phyloP scores from a whole-genome alignment of 2,113 vertebrate species.

The Tragelaphus strepsiceros region DNA sequence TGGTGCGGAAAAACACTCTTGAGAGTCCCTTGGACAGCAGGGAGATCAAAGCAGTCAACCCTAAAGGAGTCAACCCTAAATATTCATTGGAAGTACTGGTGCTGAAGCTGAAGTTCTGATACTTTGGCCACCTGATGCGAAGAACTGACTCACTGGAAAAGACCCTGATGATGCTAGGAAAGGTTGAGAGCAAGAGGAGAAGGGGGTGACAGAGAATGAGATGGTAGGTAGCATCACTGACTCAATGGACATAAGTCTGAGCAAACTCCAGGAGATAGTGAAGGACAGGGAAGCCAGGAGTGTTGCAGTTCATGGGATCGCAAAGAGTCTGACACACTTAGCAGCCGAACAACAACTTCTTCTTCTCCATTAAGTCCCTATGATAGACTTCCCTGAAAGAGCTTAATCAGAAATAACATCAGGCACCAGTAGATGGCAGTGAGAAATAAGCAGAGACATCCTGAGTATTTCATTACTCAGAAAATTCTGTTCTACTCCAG shows the following conservation, averaged over 20 bases:
- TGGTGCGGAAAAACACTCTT: background rate
- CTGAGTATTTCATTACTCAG: background rate
- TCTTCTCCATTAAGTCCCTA: background rate
- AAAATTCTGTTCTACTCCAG: background rate
- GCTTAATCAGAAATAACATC: background rate
- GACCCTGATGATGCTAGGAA: background rate
- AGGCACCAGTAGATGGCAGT: constrained; percentile 67
- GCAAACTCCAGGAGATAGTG: background rate
- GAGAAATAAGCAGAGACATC: constrained; percentile 17
- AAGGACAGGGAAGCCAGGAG: background rate
- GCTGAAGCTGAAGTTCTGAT: background rate
- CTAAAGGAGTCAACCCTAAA: background rate
- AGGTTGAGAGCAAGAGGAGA: background rate
- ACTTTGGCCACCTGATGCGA: background rate
- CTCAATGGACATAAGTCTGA: background rate
- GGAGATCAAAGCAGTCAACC: background rate
- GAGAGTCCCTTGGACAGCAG: background rate
- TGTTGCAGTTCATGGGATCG: background rate
- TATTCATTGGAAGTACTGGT: background rate
- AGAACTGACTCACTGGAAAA: background rate
- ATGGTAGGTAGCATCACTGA: background rate
- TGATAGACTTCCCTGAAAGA: background rate
- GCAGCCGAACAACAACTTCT: background rate
- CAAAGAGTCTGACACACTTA: background rate
- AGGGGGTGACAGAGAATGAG: background rate